A percentile compares a stretch with the other conserved stretches of the same genome.
These are phyloP conservation scores for Florisuga fusca DNA, from an alignment of 2,797 vertebrate species.

Conservation along the genomic window DNA sequence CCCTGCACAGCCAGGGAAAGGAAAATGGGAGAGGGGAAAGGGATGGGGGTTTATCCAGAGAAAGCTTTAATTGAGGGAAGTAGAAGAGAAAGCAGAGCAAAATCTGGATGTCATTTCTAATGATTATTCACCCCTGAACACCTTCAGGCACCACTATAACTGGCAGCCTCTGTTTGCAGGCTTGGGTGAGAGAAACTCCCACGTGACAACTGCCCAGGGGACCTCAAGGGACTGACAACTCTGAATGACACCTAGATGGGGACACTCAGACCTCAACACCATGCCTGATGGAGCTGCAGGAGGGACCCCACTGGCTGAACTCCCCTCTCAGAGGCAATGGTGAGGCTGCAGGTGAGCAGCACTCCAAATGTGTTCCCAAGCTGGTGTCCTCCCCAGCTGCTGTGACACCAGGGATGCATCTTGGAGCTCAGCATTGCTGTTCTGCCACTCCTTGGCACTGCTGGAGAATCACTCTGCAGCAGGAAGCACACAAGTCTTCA, in stretches of 20 bases:
- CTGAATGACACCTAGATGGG: neutral
- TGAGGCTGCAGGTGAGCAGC: neutral
- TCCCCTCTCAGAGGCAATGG: fast-evolving
- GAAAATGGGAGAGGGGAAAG: neutral
- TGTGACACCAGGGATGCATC: neutral
- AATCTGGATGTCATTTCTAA: neutral
- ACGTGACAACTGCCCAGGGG: fast-evolving
- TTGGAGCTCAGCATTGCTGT: neutral
- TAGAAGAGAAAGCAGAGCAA: neutral
- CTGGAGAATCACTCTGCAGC: neutral
- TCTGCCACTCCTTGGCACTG: neutral
- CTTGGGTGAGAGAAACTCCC: neutral
- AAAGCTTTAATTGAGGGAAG: neutral
- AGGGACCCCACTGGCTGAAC: neutral
- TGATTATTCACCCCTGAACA: fast-evolving
- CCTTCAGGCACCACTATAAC: neutral
- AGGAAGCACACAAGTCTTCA: neutral
- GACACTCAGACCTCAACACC: fast-evolving
- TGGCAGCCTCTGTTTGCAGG: neutral
- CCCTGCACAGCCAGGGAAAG: fast-evolving
- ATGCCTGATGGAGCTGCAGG: neutral
- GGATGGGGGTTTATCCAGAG: neutral
- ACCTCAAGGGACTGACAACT: neutral
- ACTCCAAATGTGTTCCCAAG: fast-evolving
- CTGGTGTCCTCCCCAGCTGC: neutral